Evolutionary conservation across 2,888 invertebrate species (phyloP).

Genomic region (Brachyopa scutellaris): DNA sequence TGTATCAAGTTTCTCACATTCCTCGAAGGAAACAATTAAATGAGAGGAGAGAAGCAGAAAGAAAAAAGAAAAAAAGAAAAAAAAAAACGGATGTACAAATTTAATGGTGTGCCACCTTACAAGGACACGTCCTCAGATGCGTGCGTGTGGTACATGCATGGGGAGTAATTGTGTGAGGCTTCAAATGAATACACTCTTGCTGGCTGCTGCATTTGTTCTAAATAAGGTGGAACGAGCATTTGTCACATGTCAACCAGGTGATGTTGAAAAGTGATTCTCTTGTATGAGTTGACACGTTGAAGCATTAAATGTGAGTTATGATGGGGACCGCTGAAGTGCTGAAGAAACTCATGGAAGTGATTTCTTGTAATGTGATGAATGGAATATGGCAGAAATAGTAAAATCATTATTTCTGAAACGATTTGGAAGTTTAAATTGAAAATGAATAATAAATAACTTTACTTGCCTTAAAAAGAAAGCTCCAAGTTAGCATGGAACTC

Average conservation of each 20-base stretch:
- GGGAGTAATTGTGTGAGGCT: conserved; percentile 18
- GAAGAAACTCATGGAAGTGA: conserved; percentile 26
- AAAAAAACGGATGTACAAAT: conserved; percentile 59
- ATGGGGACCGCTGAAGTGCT: conserved; percentile 7
- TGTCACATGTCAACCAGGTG: conserved; percentile 54
- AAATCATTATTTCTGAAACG: conserved; percentile 8
- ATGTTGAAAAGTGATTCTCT: conserved; percentile 41
- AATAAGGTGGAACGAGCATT: conserved; percentile 58
- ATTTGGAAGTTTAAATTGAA: conserved; percentile 29
- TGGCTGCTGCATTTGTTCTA: conserved; percentile 23
- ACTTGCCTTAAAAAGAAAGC: no score
- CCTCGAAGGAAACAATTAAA: conserved; percentile 63
- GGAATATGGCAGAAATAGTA: not conserved
- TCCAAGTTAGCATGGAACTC: no score
- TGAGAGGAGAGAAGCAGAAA: conserved; percentile 6
- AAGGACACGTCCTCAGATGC: conserved; percentile 38
- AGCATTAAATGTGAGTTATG: conserved; percentile 37
- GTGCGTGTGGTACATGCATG: conserved; percentile 5
- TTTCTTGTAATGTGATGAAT: conserved; percentile 22
- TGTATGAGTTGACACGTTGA: conserved; percentile 37
- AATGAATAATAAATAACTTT: conserved; percentile 23
- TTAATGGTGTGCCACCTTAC: conserved; percentile 57
- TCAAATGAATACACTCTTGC: conserved; percentile 28
- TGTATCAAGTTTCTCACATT: conserved; percentile 62
- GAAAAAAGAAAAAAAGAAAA: conserved; percentile 20